phyloP scores from a whole-genome alignment of 92 coral and sea anemone species.

The Heliopora coerulea region DNA sequence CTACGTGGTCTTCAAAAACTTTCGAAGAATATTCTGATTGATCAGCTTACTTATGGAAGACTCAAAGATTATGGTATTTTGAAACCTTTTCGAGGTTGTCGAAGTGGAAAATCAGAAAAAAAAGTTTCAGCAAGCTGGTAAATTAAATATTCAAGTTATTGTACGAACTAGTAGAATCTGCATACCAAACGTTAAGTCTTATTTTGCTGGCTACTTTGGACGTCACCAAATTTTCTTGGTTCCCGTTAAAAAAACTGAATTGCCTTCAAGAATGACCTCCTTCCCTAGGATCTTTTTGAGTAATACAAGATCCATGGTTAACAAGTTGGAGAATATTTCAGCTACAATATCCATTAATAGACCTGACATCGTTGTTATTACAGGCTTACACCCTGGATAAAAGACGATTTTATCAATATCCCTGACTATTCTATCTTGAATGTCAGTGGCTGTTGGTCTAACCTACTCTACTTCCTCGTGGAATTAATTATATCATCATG shows the following conservation, averaged over 20 bases:
- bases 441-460: conserved; percentile 48
- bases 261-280: conserved; percentile 12
- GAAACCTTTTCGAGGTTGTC: not conserved
- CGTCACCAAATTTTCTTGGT: conserved; percentile 3
- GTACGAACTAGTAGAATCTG: not conserved
- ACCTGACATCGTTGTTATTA: conserved; percentile 50
- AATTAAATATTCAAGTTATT: conserved; percentile 24
- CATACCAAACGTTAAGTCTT: conserved; percentile 2
- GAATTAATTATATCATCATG: conserved; percentile 45
- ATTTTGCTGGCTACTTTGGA: not conserved
- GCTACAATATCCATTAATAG: conserved; percentile 42
- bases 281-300: conserved; percentile 46
- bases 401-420: conserved; percentile 35
- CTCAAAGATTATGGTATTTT: conserved; percentile 4
- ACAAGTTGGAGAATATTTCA: conserved; percentile 51
- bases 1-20: conserved; percentile 16
- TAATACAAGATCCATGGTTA: conserved; percentile 56
- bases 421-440: conserved; percentile 36
- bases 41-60: not conserved
- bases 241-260: not conserved
- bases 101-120: conserved; percentile 1
- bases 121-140: conserved; percentile 3
- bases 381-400: conserved; percentile 27
- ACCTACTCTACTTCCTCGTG: conserved; percentile 48
- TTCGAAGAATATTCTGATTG: not conserved